These are phyloP conservation scores for Protonemura montana DNA, from an alignment of 2,888 invertebrate species.

Conservation along the genomic window DNA sequence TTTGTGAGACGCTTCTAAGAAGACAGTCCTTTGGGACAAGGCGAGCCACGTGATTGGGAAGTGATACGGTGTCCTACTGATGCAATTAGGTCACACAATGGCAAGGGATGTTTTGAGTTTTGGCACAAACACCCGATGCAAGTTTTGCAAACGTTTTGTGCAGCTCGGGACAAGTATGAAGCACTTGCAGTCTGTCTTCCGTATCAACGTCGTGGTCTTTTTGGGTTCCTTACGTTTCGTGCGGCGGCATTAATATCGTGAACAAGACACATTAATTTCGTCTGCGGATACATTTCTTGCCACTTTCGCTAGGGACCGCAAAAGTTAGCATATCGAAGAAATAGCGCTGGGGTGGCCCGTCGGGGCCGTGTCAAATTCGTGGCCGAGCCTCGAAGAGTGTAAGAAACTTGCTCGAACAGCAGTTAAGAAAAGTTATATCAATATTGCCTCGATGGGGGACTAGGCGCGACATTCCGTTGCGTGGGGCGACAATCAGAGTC, in stretches of 20 bases:
- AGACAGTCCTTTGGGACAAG: neutral
- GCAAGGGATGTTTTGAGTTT: neutral
- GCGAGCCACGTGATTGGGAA: neutral
- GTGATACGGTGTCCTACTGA: neutral
- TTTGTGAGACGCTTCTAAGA: neutral
- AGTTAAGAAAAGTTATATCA: slow-evolving; percentile 12
- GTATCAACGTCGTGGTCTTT: too few species aligned
- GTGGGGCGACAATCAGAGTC: neutral
- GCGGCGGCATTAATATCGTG: neutral
- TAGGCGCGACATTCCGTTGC: neutral
- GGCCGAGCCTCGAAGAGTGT: neutral
- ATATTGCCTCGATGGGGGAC: neutral
- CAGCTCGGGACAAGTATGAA: too few species aligned
- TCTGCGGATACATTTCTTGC: neutral
- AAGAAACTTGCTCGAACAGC: neutral
- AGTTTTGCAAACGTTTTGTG: neutral
- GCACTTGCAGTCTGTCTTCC: too few species aligned
- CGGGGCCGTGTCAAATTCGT: too few species aligned
- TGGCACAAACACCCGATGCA: neutral
- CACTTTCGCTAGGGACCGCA: neutral
- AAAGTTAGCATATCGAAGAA: neutral
- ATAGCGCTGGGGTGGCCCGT: neutral
- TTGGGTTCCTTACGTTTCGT: neutral
- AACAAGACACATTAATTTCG: neutral
- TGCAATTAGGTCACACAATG: neutral